phyloP scores from a whole-genome alignment of 2,113 vertebrate genomes.

The Deroptyus accipitrinus region DNA sequence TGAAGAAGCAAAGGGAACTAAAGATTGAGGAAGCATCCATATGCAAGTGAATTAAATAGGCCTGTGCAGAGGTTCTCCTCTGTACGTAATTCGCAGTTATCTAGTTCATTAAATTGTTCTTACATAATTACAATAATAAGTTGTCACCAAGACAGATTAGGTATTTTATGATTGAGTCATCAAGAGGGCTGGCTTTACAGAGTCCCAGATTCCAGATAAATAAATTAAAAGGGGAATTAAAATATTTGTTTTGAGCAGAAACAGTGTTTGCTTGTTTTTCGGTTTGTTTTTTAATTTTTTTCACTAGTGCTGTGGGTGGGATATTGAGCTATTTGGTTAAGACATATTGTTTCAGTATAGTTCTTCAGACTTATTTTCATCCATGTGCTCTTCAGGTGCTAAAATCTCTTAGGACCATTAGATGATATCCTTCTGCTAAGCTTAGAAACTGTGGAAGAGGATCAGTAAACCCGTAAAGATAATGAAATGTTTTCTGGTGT shows the following conservation, averaged over 20 bases:
- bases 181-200: not conserved
- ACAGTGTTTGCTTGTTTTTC: not conserved
- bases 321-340: not conserved
- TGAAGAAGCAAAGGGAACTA: conserved; percentile 27
- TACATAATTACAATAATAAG: conserved; percentile 37
- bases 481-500: not conserved
- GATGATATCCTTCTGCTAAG: not conserved
- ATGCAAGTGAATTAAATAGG: conserved; percentile 43
- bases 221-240: not conserved
- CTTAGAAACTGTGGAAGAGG: not conserved
- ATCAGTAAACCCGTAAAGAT: not conserved
- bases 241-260: not conserved
- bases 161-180: conserved; percentile 54
- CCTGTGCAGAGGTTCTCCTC: not conserved
- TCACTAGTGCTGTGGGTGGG: not conserved
- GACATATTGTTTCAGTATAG: not conserved
- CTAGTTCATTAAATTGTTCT: conserved; percentile 62
- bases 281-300: not conserved
- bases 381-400: not conserved
- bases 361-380: not conserved
- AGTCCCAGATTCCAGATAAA: not conserved
- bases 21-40: conserved; percentile 19
- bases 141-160: conserved; percentile 19
- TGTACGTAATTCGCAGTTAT: conserved; percentile 21
- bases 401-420: not conserved